Evolutionary conservation across 2,113 vertebrate genomes (phyloP).

Genomic region (Pachypanchax playfairii): DNA sequence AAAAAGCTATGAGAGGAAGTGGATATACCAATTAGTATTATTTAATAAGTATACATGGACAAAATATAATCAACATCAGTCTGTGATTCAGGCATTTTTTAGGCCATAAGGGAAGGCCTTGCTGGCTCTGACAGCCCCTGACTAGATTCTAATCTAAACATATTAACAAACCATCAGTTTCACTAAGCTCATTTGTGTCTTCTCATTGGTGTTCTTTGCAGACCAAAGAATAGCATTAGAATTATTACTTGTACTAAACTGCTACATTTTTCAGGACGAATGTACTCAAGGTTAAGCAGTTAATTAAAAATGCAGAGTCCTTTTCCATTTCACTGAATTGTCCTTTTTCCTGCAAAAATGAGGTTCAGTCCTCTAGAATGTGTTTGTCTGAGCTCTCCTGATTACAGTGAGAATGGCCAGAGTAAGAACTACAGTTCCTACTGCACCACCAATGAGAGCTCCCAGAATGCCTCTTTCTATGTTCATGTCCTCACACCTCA

Average conservation of each 20-base stretch:
- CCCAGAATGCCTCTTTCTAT: slow-evolving; percentile 56
- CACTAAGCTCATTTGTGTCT: background rate
- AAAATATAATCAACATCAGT: no score
- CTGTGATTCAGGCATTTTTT: no score
- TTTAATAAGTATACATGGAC: no score
- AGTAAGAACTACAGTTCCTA: slow-evolving; percentile 51
- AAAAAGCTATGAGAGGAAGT: no score
- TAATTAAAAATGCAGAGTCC: background rate
- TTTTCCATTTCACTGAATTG: no score
- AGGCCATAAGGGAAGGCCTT: no score
- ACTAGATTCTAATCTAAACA: no score
- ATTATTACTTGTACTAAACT: background rate
- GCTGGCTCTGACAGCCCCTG: no score
- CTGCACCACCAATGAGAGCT: slow-evolving; percentile 58
- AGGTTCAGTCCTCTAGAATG: background rate
- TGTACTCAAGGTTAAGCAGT: no score
- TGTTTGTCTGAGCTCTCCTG: slow-evolving; percentile 37
- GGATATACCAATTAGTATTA: no score
- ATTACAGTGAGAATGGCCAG: slow-evolving; percentile 62
- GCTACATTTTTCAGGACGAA: background rate
- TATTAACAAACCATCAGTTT: background rate
- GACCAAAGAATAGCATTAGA: background rate
- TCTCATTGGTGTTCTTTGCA: no score
- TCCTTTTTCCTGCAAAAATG: no score
- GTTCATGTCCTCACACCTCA: slow-evolving; percentile 57